Evolutionary conservation across 2,113 vertebrate species (phyloP).

Genomic region (Papio anubis): DNA sequence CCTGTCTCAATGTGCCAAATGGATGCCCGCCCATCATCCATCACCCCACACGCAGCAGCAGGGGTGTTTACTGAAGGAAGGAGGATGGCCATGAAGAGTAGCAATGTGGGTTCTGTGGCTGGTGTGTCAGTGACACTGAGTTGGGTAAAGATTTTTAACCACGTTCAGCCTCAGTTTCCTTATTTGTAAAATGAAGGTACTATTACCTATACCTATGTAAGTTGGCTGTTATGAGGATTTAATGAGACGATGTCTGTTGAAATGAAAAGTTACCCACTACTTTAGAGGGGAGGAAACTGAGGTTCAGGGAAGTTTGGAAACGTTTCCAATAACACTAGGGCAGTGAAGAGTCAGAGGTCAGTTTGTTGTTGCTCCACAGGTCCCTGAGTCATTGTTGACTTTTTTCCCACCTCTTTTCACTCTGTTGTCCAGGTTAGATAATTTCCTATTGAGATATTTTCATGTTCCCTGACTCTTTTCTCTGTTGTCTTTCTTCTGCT

Average conservation of each 20-base stretch:
- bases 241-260: accelerated
- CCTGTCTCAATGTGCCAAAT: neutral
- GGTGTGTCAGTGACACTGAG: neutral
- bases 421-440: neutral
- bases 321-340: neutral
- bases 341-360: neutral
- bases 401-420: neutral
- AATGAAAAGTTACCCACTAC: too few species aligned
- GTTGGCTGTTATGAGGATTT: neutral
- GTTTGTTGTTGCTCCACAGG: neutral
- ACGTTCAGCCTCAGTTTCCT: neutral
- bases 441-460: neutral
- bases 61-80: neutral
- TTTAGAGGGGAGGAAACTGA: neutral
- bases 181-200: neutral
- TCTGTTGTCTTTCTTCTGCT: neutral
- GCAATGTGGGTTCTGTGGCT: neutral
- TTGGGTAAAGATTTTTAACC: neutral
- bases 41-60: too few species aligned
- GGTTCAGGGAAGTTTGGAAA: neutral
- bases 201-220: accelerated
- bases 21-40: accelerated
- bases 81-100: too few species aligned
- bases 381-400: neutral
- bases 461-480: too few species aligned